Conservation (phyloP, 1,140 invertebrate genomes). For the Steinernema khuongi region DNA sequence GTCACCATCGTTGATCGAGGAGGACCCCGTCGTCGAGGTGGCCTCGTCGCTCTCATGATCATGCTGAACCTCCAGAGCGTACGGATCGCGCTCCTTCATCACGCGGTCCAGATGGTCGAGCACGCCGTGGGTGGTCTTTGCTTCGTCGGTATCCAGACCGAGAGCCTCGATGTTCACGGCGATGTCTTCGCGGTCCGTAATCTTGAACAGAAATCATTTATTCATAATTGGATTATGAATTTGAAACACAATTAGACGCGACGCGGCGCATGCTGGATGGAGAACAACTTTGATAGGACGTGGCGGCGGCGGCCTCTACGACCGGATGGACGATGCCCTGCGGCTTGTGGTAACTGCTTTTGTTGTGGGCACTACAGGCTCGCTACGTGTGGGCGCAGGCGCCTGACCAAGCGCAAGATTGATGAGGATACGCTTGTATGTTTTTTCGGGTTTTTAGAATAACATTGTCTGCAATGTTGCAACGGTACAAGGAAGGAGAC, state of each 20-base stretch:
- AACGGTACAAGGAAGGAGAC: no score
- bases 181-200: slow-evolving; percentile 6
- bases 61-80: background rate
- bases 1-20: slow-evolving; percentile 6
- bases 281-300: background rate
- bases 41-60: slow-evolving; percentile 12
- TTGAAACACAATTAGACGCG: slow-evolving; percentile 2
- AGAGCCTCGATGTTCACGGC: slow-evolving; percentile 9
- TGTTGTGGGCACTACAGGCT: background rate
- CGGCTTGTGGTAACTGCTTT: background rate
- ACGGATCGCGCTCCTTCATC: slow-evolving; percentile 8
- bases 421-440: slow-evolving; percentile 11
- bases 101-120: background rate
- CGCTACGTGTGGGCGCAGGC: background rate
- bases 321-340: no score
- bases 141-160: background rate
- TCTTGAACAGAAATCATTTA: background rate
- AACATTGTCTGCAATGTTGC: no score
- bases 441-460: background rate
- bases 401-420: background rate
- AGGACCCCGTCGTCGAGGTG: background rate
- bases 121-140: background rate
- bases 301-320: no score
- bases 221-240: slow-evolving; percentile 12
- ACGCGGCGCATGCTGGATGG: background rate